phyloP scores from a whole-genome alignment of 2,113 vertebrate species.

The Ctenomys sociabilis region DNA sequence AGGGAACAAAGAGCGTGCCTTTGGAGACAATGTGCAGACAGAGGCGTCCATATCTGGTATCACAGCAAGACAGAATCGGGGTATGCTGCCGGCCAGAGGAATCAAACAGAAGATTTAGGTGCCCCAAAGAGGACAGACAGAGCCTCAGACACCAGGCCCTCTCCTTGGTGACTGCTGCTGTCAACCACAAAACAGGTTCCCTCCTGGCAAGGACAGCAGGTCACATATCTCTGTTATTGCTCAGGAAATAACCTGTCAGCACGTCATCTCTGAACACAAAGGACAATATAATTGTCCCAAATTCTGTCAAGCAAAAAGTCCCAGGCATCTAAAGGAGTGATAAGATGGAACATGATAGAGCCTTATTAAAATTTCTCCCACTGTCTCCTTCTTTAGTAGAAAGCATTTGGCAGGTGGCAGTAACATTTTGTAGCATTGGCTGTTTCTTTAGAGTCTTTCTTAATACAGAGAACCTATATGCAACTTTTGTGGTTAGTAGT shows the following conservation, averaged over 20 bases:
- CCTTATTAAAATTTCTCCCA: constrained; percentile 39
- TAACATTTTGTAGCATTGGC: background rate
- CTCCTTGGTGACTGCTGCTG: constrained; percentile 36
- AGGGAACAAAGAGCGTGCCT: background rate
- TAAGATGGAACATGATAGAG: background rate
- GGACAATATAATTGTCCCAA: constrained; percentile 73
- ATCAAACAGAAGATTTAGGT: constrained; percentile 9
- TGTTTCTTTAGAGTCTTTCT: background rate
- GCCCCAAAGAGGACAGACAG: constrained; percentile 42
- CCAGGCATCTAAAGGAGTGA: background rate
- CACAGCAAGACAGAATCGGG: background rate
- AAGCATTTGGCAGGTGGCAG: background rate
- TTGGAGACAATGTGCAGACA: background rate
- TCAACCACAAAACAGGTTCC: constrained; percentile 63
- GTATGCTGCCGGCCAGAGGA: background rate
- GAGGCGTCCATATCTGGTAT: background rate
- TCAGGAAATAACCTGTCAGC: constrained; percentile 78
- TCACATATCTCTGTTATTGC: constrained; percentile 65
- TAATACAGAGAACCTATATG: background rate
- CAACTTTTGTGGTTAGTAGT: background rate
- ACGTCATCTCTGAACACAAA: constrained; percentile 71
- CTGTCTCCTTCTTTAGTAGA: background rate
- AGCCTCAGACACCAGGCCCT: constrained; percentile 50
- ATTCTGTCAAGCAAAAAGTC: constrained; percentile 53
- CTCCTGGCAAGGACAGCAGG: constrained; percentile 56